phyloP scores from a whole-genome alignment of 30 jellyfish, hydroid and myxozoan species.

The Cassiopea andromeda region DNA sequence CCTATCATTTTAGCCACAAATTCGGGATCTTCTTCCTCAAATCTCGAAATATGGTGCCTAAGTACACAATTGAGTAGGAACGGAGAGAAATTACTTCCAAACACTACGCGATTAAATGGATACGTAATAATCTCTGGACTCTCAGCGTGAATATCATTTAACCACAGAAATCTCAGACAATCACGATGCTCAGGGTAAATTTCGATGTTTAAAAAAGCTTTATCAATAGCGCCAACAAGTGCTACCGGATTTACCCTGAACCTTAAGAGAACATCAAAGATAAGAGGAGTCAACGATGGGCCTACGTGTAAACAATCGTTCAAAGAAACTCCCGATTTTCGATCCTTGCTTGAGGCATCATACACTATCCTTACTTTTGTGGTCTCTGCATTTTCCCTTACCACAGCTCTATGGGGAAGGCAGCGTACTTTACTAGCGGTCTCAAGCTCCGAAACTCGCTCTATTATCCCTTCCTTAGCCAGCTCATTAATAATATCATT shows the following conservation, averaged over 20 bases:
- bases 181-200: conserved; percentile 51
- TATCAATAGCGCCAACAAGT: conserved; percentile 41
- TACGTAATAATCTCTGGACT: conserved; percentile 18
- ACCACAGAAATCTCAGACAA: conserved; percentile 61
- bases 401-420: conserved; percentile 60
- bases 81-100: conserved; percentile 43
- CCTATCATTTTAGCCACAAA: conserved; percentile 25
- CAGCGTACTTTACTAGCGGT: conserved; percentile 16
- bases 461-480: conserved; percentile 48
- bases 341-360: conserved; percentile 56
- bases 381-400: conserved; percentile 58
- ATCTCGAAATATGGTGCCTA: conserved; percentile 46
- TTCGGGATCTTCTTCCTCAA: conserved; percentile 50
- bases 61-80: conserved; percentile 54
- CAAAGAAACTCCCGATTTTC: conserved; percentile 42
- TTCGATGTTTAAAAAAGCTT: conserved; percentile 45
- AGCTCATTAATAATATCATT: conserved; percentile 40
- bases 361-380: conserved; percentile 58
- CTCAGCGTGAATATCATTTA: conserved; percentile 47
- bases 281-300: conserved; percentile 36
- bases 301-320: conserved; percentile 70
- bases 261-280: conserved; percentile 55
- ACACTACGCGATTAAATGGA: conserved; percentile 35
- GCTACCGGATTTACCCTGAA: conserved; percentile 24
- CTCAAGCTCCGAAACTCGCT: conserved; percentile 63